Evolutionary conservation across 2,888 invertebrate species (phyloP).

Genomic region (Eilema griseolum): DNA sequence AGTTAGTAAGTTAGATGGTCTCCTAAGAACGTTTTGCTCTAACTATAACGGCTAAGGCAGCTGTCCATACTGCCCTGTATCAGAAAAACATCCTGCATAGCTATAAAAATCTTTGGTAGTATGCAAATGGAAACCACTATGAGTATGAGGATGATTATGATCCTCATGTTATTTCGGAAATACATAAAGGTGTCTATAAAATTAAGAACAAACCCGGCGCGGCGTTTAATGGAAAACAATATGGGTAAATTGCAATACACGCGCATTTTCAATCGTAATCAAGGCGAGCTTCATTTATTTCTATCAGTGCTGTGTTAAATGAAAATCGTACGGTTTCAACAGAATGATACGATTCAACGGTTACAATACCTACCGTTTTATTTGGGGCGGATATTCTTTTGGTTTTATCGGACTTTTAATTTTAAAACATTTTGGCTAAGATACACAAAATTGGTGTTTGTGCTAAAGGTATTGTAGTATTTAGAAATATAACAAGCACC

Average conservation of each 20-base stretch:
- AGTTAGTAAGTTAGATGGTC: no score
- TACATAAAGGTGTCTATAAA: neutral
- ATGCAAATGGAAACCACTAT: no score
- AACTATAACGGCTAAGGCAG: no score
- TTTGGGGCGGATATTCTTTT: conserved; percentile 12
- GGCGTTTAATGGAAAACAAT: conserved; percentile 17
- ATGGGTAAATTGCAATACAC: conserved; percentile 36
- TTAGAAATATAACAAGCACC: no score
- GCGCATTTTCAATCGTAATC: conserved; percentile 40
- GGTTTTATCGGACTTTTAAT: conserved; percentile 10
- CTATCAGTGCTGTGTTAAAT: conserved; percentile 29
- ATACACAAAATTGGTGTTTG: neutral
- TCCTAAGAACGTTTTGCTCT: no score
- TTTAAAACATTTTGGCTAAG: neutral
- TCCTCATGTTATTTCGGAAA: neutral
- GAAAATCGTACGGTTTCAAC: conserved; percentile 28
- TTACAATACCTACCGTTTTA: conserved; percentile 15
- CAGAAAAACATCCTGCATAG: no score
- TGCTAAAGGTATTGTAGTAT: no score
- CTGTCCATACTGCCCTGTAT: no score
- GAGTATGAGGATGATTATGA: neutral
- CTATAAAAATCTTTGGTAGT: neutral
- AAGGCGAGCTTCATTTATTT: conserved; percentile 38
- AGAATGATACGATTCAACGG: conserved; percentile 20
- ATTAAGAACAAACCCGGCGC: neutral